Percentiles rank a stretch among this genome's conserved stretches.
Evolutionary conservation across 35 echinoderm and acorn worm species (phyloP).

Genomic region (Apostichopus japonicus): DNA sequence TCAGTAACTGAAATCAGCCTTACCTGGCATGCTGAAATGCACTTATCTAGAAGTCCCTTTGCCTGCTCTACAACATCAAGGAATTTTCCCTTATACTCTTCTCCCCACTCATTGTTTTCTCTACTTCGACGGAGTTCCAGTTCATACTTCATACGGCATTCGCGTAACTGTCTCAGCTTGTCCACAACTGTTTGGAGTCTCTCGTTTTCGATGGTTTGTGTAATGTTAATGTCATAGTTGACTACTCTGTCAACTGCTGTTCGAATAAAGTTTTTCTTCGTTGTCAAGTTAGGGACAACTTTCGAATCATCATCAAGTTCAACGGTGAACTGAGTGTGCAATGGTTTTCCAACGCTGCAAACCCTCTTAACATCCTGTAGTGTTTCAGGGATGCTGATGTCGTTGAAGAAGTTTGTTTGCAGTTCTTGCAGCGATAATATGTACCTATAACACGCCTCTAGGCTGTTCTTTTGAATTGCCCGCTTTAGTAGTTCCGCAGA

Average conservation of each 20-base stretch:
- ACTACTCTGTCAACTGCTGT: background rate
- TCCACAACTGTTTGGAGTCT: too few species aligned
- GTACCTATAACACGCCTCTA: background rate
- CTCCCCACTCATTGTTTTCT: background rate
- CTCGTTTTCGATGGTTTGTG: too few species aligned
- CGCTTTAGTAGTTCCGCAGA: too few species aligned
- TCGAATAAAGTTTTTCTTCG: background rate
- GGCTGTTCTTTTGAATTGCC: background rate
- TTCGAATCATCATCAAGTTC: background rate
- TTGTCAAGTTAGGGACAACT: background rate
- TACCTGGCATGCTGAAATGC: background rate
- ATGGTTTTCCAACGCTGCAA: background rate
- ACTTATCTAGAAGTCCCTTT: background rate
- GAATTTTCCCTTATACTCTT: background rate
- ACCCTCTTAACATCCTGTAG: background rate
- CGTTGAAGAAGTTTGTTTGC: background rate
- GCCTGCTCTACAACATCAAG: background rate
- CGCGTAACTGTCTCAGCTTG: background rate
- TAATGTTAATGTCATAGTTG: too few species aligned
- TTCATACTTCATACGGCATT: background rate
- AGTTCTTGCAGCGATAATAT: background rate
- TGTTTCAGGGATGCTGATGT: background rate
- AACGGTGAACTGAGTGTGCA: background rate
- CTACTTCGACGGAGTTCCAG: background rate
- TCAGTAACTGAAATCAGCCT: too few species aligned